Base-by-base conservation (phyloP, 1,140 invertebrate genomes). In the Octopus sinensis region DNA sequence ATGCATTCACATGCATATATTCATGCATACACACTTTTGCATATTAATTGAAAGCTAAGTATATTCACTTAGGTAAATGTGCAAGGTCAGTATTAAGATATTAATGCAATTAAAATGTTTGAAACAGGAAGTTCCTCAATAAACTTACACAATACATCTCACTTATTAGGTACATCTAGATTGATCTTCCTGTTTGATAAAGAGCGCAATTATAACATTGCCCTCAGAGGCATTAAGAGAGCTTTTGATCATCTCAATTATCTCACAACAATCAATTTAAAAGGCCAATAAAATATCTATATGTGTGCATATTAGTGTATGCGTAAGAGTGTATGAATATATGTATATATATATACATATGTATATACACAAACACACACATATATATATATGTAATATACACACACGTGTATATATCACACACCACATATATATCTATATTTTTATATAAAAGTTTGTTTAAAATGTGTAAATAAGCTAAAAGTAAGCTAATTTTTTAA, bases 41-140 rank as follows among this genome's bases (percentile, higher is more conserved):
- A n/a, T 68, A 43, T 79, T 17, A 68, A 68, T 68, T 53, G 12
- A 13, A 10, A 53, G 10, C 54, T 13, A 78, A 78, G 12, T 78
- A 79, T n/a, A 13, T 17, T 68, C 79, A 12, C 10, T 17, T 79
- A 17, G n/a, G 54, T n/a, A 68, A 12, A 62, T 79, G 12, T 79
- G 54, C 17, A 12, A 17, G 17, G 12, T 68, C 51, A 68, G 79
- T 43, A 68, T 17, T 17, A 43, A 43, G 30, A 43, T 43, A 43
- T 43, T 43, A 43, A 43, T 43, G 30, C 30, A 43, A 43, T 43
- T 43, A 43, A 43, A 43, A 43, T 43, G 30, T 43, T 43, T 43
- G 30, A 43, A 43, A 43, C 30, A 43, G 30, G 30, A 43, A 43
- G 30, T 43, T 43, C 30, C 30, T 43, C 30, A 43, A 43, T 43